These are phyloP conservation scores for Marasmarcha lunaedactyla DNA, from an alignment of 2,888 invertebrate species.

Conservation along the genomic window DNA sequence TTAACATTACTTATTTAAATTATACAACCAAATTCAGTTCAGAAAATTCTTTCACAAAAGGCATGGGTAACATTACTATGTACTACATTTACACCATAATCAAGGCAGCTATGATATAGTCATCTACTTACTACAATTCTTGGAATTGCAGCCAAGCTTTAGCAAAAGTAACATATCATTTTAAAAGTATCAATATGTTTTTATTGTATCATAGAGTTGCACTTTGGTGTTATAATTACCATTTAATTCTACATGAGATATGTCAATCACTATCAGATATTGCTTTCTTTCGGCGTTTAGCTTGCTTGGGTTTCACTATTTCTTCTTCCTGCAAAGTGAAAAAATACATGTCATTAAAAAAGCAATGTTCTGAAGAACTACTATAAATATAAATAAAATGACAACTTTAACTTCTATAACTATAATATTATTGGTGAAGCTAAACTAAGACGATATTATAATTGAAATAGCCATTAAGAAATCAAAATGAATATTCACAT, in stretches of 20 bases:
- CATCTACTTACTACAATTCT: conserved; percentile 37
- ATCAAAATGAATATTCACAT: too few relatives aligned
- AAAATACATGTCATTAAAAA: background rate
- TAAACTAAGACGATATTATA: too few relatives aligned
- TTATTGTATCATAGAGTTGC: conserved; percentile 63
- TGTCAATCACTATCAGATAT: conserved; percentile 94
- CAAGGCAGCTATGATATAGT: background rate
- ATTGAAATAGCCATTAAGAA: too few relatives aligned
- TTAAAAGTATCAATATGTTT: conserved; percentile 35
- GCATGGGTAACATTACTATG: background rate
- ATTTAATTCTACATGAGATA: conserved; percentile 44
- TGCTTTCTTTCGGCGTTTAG: conserved; percentile 92
- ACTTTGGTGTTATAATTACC: conserved; percentile 65
- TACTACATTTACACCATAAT: background rate
- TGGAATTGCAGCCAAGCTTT: conserved; percentile 43
- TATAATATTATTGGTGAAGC: too few relatives aligned
- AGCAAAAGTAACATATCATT: conserved; percentile 26
- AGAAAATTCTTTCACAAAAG: background rate
- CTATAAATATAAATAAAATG: too few relatives aligned
- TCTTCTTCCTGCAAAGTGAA: conserved; percentile 82
- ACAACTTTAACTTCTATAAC: too few relatives aligned
- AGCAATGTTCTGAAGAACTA: too few relatives aligned
- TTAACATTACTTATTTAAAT: background rate
- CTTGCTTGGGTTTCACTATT: conserved; percentile 90
- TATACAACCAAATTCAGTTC: background rate